Evolutionary conservation across 1,140 invertebrate genomes (phyloP).

Genomic region (Chelonus insularis): DNA sequence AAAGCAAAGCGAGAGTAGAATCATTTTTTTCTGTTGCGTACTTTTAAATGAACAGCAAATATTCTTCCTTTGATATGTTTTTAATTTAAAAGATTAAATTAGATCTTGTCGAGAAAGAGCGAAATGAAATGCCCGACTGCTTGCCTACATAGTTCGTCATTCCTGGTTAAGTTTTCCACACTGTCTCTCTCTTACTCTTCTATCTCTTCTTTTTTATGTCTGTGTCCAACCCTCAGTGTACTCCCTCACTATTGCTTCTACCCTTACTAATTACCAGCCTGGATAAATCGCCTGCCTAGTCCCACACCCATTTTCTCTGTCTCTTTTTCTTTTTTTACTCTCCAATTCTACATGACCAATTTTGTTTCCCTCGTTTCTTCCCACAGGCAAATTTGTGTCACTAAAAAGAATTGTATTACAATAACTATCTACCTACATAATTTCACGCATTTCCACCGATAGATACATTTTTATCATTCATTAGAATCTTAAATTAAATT

Average conservation of each 20-base stretch:
- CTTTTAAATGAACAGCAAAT: conserved; percentile 15
- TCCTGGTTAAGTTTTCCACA: conserved; percentile 3
- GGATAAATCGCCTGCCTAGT: conserved; percentile 11
- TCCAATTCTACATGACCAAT: too few species aligned
- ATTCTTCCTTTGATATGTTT: conserved; percentile 41
- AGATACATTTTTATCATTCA: too few species aligned
- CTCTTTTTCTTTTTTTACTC: background rate
- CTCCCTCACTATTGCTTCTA: too few species aligned
- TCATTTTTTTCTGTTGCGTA: too few species aligned
- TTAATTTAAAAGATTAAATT: conserved; percentile 39
- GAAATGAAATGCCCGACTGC: conserved; percentile 1
- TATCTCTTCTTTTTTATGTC: background rate
- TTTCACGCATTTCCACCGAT: too few species aligned
- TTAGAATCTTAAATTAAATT: too few species aligned
- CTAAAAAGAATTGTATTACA: background rate
- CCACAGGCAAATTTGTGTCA: background rate
- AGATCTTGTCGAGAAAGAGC: conserved; percentile 13
- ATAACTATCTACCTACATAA: too few species aligned
- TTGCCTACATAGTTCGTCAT: background rate
- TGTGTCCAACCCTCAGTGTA: background rate
- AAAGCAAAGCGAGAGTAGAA: too few species aligned
- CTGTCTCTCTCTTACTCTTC: background rate
- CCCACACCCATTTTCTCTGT: background rate
- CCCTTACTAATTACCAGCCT: conserved; percentile 20
- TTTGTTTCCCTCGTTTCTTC: background rate